Percentiles rank a stretch among this genome's conserved stretches.
phyloP scores from a whole-genome alignment of 2,797 vertebrate species.

The Leptodactylus fallax region DNA sequence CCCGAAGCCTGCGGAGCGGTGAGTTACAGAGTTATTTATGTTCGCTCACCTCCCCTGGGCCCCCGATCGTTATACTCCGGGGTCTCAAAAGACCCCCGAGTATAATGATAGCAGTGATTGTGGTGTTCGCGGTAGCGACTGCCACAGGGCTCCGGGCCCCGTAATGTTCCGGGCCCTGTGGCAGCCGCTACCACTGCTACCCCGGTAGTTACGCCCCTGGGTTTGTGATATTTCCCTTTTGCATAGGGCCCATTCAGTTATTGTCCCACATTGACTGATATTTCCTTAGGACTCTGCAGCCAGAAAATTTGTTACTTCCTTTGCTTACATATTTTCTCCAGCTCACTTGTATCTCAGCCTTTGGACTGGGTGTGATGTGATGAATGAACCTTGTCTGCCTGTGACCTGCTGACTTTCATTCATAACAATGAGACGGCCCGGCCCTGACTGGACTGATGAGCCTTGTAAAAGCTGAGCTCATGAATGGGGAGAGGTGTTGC shows the following conservation, averaged over 20 bases:
- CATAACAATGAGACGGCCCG: neutral
- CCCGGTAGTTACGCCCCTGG: no score
- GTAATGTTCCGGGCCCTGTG: no score
- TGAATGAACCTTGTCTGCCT: neutral
- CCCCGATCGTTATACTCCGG: no score
- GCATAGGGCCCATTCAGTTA: neutral
- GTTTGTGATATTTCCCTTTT: neutral
- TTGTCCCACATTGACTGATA: neutral
- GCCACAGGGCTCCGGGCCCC: no score
- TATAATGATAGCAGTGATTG: no score
- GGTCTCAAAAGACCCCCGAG: no score
- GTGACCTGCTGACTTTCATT: conserved; percentile 2
- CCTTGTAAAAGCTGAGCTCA: neutral
- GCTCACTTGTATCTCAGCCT: neutral
- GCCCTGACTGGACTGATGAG: neutral
- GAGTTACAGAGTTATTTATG: no score
- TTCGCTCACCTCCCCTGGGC: no score
- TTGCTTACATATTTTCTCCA: neutral
- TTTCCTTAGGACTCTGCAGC: neutral
- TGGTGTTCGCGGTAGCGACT: no score
- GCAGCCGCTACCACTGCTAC: no score
- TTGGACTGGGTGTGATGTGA: neutral
- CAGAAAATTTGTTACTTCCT: neutral
- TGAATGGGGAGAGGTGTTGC: conserved; percentile 8
- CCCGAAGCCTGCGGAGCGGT: no score